phyloP scores from a whole-genome alignment of 2,888 invertebrate genomes.

The Linnaemya tessellans region DNA sequence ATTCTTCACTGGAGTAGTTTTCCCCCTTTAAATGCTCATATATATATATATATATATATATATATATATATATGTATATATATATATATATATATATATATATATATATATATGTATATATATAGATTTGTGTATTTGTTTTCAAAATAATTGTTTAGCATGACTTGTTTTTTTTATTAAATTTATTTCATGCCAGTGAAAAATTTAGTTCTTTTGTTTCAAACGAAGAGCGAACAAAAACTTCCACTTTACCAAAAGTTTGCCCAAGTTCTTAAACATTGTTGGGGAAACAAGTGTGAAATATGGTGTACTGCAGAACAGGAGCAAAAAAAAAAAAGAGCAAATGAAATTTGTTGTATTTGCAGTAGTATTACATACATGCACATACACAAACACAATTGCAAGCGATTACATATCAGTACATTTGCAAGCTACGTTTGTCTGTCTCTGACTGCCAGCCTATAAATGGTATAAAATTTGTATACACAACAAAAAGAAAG shows the following conservation, averaged over 20 bases:
- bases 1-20: neutral
- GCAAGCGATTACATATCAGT: neutral
- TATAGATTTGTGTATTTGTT: neutral
- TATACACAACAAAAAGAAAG: conserved; percentile 52
- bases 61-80: too few relatives aligned
- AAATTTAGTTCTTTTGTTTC: conserved; percentile 45
- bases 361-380: conserved; percentile 53
- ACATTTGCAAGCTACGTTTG: conserved; percentile 28
- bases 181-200: conserved; percentile 60
- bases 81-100: too few relatives aligned
- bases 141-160: conserved; percentile 25
- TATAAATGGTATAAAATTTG: conserved; percentile 56
- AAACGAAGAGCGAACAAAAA: conserved; percentile 39
- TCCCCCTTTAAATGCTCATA: conserved; percentile 1
- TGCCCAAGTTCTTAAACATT: conserved; percentile 66
- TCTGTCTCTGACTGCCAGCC: conserved; percentile 47
- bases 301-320: conserved; percentile 52
- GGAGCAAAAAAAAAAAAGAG: conserved; percentile 25
- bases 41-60: too few relatives aligned
- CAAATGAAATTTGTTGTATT: conserved; percentile 51
- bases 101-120: too few relatives aligned
- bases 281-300: conserved; percentile 60
- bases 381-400: neutral
- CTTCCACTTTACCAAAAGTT: conserved; percentile 56
- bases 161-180: conserved; percentile 40